Evolutionary conservation across 2,888 invertebrate genomes (phyloP), one percentile per base, ranked within the genome.

Genomic region (Ypsolopha sequella): DNA sequence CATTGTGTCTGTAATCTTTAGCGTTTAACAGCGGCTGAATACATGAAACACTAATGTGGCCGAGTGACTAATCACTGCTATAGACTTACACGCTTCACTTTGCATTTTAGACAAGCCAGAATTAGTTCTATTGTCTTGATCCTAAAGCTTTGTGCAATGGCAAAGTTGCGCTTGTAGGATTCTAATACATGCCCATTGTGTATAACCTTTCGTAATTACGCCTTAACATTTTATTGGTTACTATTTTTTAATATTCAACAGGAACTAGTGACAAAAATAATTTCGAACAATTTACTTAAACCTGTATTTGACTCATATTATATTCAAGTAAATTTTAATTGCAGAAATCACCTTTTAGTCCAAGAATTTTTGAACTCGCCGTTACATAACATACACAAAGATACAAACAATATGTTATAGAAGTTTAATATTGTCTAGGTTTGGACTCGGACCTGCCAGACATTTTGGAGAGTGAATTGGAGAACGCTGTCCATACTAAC

Each of bases 401-500:
- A 3, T 24, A 24, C 24, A 4, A 24, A 24, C 24, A 4, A 24
- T 24, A 24, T 24, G 47, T 13, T 36, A 7, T 1, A 11, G 13
- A 35, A 9, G n/a, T 47, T 36, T 47, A 34, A 45, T 72, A 68
- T 80, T 84, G 72, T 80, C 73, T 66, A 85, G 85, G 82, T 85
- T 78, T 85, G 78, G 84, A 84, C 68, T 75, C 71, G 60, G 80
- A 85, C 63, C 70, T 79, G 66, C 77, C 80, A 58, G 82, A 82
- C 70, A 78, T 81, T 68, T 62, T 76, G 80, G 84, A 84, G 73
- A 72, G 76, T 68, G 86, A 87, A 80, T 63, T 82, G 73, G 73
- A 86, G 80, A 68, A 78, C 76, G 69, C 76, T 75, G 75, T 76
- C 76, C 68, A 82, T 82, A 65, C 84, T 87, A 74, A 86, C 82